Percentiles rank a stretch among this genome's conserved stretches.
Conservation (phyloP, 2,888 invertebrate genomes). For the Tiphia femorata region DNA sequence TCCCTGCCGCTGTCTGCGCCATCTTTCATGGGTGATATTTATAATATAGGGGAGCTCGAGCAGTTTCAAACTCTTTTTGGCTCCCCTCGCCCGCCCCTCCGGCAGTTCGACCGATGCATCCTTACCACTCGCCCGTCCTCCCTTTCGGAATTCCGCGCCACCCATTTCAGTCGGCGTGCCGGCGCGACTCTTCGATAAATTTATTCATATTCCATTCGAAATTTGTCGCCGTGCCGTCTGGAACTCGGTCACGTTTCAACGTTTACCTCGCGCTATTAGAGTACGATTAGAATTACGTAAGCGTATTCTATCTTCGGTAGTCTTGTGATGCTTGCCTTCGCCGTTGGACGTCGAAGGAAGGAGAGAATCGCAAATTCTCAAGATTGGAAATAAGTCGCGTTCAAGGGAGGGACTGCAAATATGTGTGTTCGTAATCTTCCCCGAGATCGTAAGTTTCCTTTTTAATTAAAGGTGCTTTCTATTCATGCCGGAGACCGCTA, state of each 20-base stretch:
- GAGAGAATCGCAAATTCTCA: no score
- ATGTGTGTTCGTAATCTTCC: conserved; percentile 41
- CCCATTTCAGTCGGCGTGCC: no score
- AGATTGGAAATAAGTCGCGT: neutral
- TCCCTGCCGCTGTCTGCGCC: conserved; percentile 69
- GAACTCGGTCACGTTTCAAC: conserved; percentile 20
- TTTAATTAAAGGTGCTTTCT: conserved; percentile 58
- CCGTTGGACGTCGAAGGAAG: no score
- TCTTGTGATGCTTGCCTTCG: no score
- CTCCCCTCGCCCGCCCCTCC: conserved; percentile 34
- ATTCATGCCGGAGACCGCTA: conserved; percentile 43
- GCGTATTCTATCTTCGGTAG: no score
- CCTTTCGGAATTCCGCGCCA: neutral
- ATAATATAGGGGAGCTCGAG: conserved; percentile 68
- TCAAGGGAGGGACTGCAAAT: conserved; percentile 10
- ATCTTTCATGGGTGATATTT: conserved; percentile 69
- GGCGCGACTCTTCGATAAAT: conserved; percentile 52
- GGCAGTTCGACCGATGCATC: conserved; percentile 7
- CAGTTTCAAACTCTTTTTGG: conserved; percentile 68
- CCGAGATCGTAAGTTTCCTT: conserved; percentile 49
- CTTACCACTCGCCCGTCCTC: conserved; percentile 42
- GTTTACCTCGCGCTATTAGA: no score
- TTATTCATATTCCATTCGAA: conserved; percentile 60
- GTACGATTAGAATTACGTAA: no score
- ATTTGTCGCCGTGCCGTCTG: conserved; percentile 34